A percentile compares a stretch with the other conserved stretches of the same genome.
Conservation (phyloP, 2,888 invertebrate genomes). For the Dilophus febrilis region DNA sequence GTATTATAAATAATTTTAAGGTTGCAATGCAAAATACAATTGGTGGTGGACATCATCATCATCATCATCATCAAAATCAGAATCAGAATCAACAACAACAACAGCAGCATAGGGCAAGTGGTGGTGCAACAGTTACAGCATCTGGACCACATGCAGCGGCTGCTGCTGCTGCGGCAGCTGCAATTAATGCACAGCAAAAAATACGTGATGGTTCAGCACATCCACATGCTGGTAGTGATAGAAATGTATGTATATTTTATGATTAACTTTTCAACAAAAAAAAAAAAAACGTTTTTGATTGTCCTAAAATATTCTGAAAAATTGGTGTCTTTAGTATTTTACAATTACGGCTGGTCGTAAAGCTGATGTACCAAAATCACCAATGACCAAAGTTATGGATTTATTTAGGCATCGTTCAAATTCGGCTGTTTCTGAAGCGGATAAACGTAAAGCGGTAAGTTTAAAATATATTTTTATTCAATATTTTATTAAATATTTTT, state of each 20-base stretch:
- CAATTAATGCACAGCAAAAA: conserved; percentile 19
- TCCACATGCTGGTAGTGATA: conserved; percentile 44
- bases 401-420: conserved; percentile 65
- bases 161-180: conserved; percentile 13
- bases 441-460: conserved; percentile 54
- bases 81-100: not conserved
- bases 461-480: not conserved
- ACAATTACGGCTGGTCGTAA: conserved; percentile 48
- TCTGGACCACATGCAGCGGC: conserved; percentile 20
- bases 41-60: conserved; percentile 13
- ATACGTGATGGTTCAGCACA: conserved; percentile 53
- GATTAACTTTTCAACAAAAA: not conserved
- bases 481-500: too few relatives aligned
- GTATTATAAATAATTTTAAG: conserved; percentile 70
- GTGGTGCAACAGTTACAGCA: conserved; percentile 5
- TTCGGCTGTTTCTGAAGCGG: conserved; percentile 49
- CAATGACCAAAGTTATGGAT: conserved; percentile 85
- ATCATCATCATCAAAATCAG: conserved; percentile 2
- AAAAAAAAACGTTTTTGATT: conserved; percentile 4
- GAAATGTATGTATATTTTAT: conserved; percentile 13
- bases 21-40: conserved; percentile 49
- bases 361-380: conserved; percentile 46
- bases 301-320: too few relatives aligned
- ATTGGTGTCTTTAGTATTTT: conserved; percentile 49
- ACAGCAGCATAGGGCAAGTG: not conserved